These are phyloP conservation scores for Hetaerina americana DNA, from an alignment of 1,140 invertebrate species.

Conservation along the genomic window DNA sequence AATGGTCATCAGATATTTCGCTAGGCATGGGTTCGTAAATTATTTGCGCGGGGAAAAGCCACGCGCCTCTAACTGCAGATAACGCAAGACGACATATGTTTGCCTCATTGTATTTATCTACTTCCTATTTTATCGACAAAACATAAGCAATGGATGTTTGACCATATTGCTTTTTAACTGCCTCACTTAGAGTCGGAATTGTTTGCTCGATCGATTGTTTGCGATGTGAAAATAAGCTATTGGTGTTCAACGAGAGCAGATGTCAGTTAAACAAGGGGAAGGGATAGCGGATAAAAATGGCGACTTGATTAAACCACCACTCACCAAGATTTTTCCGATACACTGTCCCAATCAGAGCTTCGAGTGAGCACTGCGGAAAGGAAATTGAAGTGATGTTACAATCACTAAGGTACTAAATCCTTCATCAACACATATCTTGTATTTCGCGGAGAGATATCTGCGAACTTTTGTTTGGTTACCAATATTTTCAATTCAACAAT, in stretches of 20 bases:
- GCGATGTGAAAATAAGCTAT: neutral
- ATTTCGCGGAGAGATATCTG: too few relatives aligned
- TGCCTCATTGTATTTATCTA: neutral
- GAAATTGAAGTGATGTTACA: neutral
- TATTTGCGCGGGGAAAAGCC: neutral
- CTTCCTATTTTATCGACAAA: neutral
- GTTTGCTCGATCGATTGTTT: neutral
- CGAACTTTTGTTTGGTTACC: too few relatives aligned
- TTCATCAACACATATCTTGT: neutral
- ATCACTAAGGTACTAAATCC: neutral
- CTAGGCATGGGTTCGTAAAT: neutral
- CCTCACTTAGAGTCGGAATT: neutral
- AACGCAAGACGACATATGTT: neutral
- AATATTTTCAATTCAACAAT: too few relatives aligned
- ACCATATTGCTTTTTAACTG: neutral
- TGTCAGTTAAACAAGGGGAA: neutral
- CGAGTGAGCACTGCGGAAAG: neutral
- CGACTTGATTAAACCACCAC: neutral
- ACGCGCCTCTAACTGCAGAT: neutral
- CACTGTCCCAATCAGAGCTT: neutral
- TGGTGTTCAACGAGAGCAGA: neutral
- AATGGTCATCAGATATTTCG: too few relatives aligned
- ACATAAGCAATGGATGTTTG: neutral
- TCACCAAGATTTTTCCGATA: neutral
- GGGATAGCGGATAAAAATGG: neutral